Percentiles rank a stretch among this genome's conserved stretches.
phyloP scores from a whole-genome alignment of 2,888 invertebrate genomes.

The Drosophila diplacantha region DNA sequence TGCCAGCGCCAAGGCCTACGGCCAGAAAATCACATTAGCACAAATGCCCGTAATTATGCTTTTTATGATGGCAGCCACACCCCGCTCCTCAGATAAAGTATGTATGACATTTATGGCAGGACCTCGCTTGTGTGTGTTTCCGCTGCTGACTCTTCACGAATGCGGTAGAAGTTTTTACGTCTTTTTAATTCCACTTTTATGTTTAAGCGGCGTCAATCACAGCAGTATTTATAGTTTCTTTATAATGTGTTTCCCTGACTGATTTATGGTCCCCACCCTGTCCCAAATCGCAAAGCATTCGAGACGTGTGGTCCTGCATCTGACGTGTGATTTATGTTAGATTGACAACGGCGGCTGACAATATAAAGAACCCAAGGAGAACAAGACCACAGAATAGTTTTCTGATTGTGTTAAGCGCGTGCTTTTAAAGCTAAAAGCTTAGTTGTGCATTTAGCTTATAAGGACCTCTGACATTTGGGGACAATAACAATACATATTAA shows the following conservation, averaged over 20 bases:
- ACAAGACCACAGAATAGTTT: neutral
- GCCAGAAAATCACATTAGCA: slow-evolving; percentile 74
- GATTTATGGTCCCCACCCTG: slow-evolving; percentile 26
- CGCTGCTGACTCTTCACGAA: slow-evolving; percentile 32
- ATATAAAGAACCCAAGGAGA: neutral
- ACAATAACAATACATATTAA: slow-evolving; percentile 54
- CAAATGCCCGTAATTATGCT: slow-evolving; percentile 74
- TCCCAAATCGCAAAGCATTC: neutral
- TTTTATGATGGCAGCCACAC: slow-evolving; percentile 61
- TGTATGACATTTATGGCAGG: slow-evolving; percentile 20
- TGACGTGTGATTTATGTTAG: slow-evolving; percentile 22
- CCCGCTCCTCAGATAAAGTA: slow-evolving; percentile 22
- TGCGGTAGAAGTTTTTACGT: slow-evolving; percentile 50
- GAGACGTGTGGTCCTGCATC: slow-evolving; percentile 10
- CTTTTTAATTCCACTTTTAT: slow-evolving; percentile 65
- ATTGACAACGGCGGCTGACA: slow-evolving; percentile 18
- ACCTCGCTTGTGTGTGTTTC: slow-evolving; percentile 37
- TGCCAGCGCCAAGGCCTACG: slow-evolving; percentile 61
- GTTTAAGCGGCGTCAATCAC: slow-evolving; percentile 54
- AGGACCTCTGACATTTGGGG: neutral
- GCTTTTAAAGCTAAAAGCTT: neutral
- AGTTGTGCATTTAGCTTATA: neutral
- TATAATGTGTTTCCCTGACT: slow-evolving; percentile 34
- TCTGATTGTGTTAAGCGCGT: neutral
- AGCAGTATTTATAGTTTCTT: slow-evolving; percentile 52